Evolutionary conservation across 2,888 invertebrate species (phyloP), one percentile per base, ranked within the genome.

Genomic region (Dendrolimus pini): DNA sequence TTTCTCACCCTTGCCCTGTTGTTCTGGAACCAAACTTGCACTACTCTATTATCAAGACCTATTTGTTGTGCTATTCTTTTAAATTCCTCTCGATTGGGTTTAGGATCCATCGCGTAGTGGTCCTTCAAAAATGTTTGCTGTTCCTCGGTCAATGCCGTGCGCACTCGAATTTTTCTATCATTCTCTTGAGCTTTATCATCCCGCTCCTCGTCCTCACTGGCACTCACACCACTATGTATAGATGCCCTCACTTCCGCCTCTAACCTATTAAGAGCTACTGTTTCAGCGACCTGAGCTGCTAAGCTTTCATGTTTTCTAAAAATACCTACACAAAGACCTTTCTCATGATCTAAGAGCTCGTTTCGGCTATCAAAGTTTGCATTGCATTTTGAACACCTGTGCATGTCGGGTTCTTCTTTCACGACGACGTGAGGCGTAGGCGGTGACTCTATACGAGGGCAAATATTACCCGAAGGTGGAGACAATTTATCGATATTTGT

Each of bases 11-110:
- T 93, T 0, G 98, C 98, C 64, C 98, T 93, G 65, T 96, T 97
- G 82, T 98, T 98, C 89, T 98, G 98, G 80, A 98, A 98, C 98
- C 98, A 98, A 7, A 98, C 98, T 91, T 98, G 95, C 6, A 96
- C 96, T 1, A 96, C 96, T 59, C 96, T 91, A 54, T 95, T 94
- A 59, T 95, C 95, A 69, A 95, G 94, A 57, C 94, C 94, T 54
- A 95, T 92, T 61, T 92, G 92, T 18, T 95, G 94, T 2, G 98
- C 98, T 70, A 99, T 97, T 77, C 95, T 93, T 57, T 95, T 95
- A 69, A 99, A 94, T 77, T 99, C 99, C 68, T 98, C 98, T 56
- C 98, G 95, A 75, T 97, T 97, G 1, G 99, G 99, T 61, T 98
- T 93, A 9, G 98, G 96, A 85, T 99, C 99, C 18, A 94, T 83